phyloP scores from a whole-genome alignment of 2,113 vertebrate genomes.

The Gulo gulo region DNA sequence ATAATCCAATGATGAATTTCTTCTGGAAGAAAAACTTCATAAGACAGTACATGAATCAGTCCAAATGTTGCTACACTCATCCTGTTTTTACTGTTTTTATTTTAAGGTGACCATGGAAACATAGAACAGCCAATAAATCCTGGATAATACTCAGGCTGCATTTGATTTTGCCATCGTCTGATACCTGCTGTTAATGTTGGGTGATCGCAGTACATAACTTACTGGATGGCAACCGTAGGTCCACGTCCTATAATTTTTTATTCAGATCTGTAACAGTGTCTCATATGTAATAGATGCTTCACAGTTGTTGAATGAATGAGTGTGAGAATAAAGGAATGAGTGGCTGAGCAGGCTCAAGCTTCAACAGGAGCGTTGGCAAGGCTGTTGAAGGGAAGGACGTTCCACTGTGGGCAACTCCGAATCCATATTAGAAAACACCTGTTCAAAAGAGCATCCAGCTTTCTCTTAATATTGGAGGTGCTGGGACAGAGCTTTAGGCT shows the following conservation, averaged over 20 bases:
- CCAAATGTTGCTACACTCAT: neutral
- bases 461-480: neutral
- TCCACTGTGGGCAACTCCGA: neutral
- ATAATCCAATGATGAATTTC: neutral
- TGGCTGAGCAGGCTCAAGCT: neutral
- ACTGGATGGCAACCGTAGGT: constrained; percentile 17
- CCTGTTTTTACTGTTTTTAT: neutral
- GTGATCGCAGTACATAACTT: neutral
- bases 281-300: neutral
- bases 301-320: neutral
- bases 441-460: neutral
- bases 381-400: neutral
- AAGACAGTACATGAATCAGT: neutral
- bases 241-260: neutral
- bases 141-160: neutral
- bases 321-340: neutral
- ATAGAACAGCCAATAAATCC: neutral
- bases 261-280: neutral
- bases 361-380: neutral
- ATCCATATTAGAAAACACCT: neutral
- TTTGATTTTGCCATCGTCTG: neutral
- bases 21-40: neutral
- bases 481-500: neutral
- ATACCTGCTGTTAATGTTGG: neutral
- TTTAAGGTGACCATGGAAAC: neutral